Evolutionary conservation across 2,888 invertebrate species (phyloP).

Genomic region (Xanthorhoe spadicearia): DNA sequence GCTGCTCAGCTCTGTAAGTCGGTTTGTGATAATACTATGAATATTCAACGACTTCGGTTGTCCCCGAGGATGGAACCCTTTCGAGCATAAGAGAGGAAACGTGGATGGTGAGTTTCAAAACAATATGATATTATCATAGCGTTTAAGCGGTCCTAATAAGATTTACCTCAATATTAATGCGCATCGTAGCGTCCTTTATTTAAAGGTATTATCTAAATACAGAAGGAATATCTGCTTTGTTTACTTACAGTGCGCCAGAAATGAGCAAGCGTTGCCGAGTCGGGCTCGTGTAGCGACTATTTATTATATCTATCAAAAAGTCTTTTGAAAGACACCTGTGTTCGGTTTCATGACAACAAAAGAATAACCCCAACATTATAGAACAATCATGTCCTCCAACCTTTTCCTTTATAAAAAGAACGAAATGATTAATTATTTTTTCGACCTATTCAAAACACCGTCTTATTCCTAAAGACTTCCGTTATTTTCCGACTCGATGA

Average conservation of each 20-base stretch:
- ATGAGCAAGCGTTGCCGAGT: constrained; percentile 52
- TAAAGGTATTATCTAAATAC: constrained; percentile 77
- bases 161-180: constrained; percentile 84
- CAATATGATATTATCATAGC: constrained; percentile 83
- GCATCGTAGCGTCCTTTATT: constrained; percentile 82
- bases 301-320: constrained; percentile 42
- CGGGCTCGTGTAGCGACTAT: constrained; percentile 55
- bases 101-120: constrained; percentile 81
- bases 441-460: constrained; percentile 83
- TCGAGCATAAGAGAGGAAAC: constrained; percentile 79
- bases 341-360: constrained; percentile 66
- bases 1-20: constrained; percentile 75
- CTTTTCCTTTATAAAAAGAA: constrained; percentile 78
- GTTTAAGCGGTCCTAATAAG: constrained; percentile 83
- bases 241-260: constrained; percentile 54
- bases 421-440: constrained; percentile 82
- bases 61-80: constrained; percentile 80
- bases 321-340: constrained; percentile 45
- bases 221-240: constrained; percentile 62
- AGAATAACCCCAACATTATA: constrained; percentile 74
- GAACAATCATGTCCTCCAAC: constrained; percentile 79
- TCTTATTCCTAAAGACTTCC: constrained; percentile 83
- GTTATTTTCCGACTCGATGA: constrained; percentile 83
- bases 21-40: constrained; percentile 80
- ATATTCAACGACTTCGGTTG: constrained; percentile 76